Evolutionary conservation across 1,140 invertebrate genomes (phyloP), one percentile per base, ranked within the genome.

Genomic region (Potamilus streckersoni): DNA sequence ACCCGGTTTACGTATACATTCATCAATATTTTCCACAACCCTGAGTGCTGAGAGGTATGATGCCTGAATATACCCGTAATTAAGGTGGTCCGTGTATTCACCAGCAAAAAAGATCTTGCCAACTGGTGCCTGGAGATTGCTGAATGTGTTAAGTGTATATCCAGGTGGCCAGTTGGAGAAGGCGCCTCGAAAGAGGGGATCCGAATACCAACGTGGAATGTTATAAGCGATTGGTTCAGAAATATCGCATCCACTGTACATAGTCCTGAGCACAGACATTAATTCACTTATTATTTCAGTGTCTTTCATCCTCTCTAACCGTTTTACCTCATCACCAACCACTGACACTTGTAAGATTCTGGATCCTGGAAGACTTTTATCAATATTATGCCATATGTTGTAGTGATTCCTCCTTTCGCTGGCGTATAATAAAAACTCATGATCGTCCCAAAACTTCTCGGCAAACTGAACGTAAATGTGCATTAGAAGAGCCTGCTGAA

Each of bases 331-430:
- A 8, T 61, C 55, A 38, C 64, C 75, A 31, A 69, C 68, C 23
- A 77, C 38, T 0, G 75, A 72, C 38, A 77, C n/a, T 31, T 77
- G 75, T 3, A 77, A 64, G n/a, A 77, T 77, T 20, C 73, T 77
- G 31, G 56, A 71, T 38, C 66, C 69, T 23, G 70, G 70, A 20
- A 69, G 68, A 23, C 69, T 73, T 2, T 56, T 62, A 49, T 77
- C 73, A 66, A 77, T 27, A 27, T 77, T 77, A 8, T 72, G 70
- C 75, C 75, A 77, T 38, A 38, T 68, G 60, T 71, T 68, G 23
- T 66, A 67, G 20, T 61, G 27, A 6, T 71, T 71, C 2, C 75
- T 70, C 4, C 56, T 14, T 56, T 77, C 69, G 3, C 70, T 69
- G 16, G 70, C 69, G 49, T 63, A 70, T 12, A 77, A n/a, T 23